Base-by-base conservation (phyloP, 53 echinoderm and acorn worm species). In the Echinometra lucunter region DNA sequence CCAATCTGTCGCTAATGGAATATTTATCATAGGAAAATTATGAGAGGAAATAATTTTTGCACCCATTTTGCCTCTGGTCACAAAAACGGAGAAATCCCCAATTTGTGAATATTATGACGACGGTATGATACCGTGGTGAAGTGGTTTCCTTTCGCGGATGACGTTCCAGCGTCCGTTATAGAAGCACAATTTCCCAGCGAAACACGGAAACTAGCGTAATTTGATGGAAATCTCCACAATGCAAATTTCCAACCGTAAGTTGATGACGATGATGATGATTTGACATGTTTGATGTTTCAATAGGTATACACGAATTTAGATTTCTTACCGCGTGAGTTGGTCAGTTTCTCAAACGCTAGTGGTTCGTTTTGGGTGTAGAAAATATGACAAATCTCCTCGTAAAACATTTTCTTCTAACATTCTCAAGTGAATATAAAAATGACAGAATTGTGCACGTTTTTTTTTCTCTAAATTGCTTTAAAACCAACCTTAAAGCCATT, bases 21-120 rank as follows among this genome's bases (percentile, higher is more conserved):
- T 85, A 85, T 85, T 85, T 85, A 85, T 47, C 85, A 49, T 85
- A 47, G 49, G 45, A 49, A 85, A 85, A 53, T 85, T 85, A 49
- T 2, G 28, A 85, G 49, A 38, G 81, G 81, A 81, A 81, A 44
- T 44, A 81, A 85, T 28, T 85, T 53, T 49, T 85, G 85, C 53
- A 49, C 11, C 15, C 49, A 11, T 85, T 45, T 85, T 85, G 85
- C 85, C 85, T 85, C 47, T 49, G 85, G 85, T 85, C 85, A 82
- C n/a, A 42, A 74, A 74, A 74, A 74, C 37, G 30, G 37, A 34
- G 34, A 74, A 74, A 35, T 37, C 37, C 74, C 74, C 11, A 30
- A 15, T 74, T 74, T 74, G 74, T 74, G 74, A 35, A 34, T 74
- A 35, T 74, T 74, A 74, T 74, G 74, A 35, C 37, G 74, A 37